These are phyloP conservation scores for Omphaloscelis lunosa DNA, from an alignment of 2,888 invertebrate species.

Conservation along the genomic window DNA sequence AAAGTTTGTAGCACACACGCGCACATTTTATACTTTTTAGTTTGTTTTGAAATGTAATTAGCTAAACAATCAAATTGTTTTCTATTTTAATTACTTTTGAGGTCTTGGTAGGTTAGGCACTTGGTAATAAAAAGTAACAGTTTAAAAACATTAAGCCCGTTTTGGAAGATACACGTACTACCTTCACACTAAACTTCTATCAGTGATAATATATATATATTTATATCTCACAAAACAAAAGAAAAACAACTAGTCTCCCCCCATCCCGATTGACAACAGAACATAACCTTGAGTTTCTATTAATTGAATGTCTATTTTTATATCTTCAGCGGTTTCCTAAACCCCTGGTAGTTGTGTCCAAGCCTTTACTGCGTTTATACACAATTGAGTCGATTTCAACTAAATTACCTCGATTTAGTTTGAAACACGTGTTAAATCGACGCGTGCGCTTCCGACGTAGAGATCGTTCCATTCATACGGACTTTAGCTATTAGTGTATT, in stretches of 20 bases:
- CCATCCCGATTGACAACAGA: constrained; percentile 42
- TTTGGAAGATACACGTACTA: neutral
- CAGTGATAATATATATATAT: neutral
- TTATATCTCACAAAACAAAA: constrained; percentile 24
- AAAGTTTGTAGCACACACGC: neutral
- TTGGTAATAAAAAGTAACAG: neutral
- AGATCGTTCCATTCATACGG: constrained; percentile 44
- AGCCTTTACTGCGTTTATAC: constrained; percentile 57
- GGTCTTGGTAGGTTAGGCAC: neutral
- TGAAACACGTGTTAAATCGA: constrained; percentile 49
- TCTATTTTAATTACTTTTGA: neutral
- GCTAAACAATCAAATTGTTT: neutral
- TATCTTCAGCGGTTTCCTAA: constrained; percentile 47
- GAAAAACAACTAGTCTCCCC: constrained; percentile 25
- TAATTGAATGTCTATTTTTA: constrained; percentile 64
- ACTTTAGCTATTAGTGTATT: constrained; percentile 21
- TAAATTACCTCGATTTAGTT: constrained; percentile 56
- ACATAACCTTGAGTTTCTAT: constrained; percentile 56
- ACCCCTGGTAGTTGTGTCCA: constrained; percentile 52
- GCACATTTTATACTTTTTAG: neutral
- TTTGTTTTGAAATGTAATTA: neutral
- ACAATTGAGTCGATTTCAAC: constrained; percentile 46
- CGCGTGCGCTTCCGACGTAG: constrained; percentile 43
- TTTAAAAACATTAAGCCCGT: neutral
- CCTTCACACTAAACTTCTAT: too few relatives aligned